Evolutionary conservation across 2,797 vertebrate species (phyloP), one percentile per base, ranked within the genome.

Genomic region (Scolopax bukidnonensis): DNA sequence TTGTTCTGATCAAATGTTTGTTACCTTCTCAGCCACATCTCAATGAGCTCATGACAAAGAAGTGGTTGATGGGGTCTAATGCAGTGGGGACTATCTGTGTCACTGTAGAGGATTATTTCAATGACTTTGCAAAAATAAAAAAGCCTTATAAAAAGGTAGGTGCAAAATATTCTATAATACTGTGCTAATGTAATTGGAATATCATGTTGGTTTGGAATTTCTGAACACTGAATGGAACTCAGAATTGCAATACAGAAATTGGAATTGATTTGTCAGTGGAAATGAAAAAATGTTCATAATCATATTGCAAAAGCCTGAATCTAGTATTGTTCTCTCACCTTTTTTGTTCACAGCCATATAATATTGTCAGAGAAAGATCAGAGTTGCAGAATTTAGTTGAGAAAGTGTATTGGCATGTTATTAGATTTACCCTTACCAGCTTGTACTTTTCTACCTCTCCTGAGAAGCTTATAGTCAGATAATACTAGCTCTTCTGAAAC

Each of bases 71-170:
- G 1, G 99, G 99, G 8, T 99, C 98, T 41, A 99, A 99, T 32
- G 99, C 99, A 5, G 99, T 99, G 51, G 99, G 99, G 95, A 99
- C 98, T 60, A 99, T 99, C 97, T 99, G 99, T 95, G 99, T 99
- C 96, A 99, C 99, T 0, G 98, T 99, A 89, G 99, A 99, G 94
- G 99, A 99, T 97, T 99, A 99, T 97, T 99, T 99, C 97, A 99
- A 99, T 50, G 99, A 99, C 97, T 99, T 99, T 95, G 98, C 99
- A 97, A 99, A 98, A 96, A 99, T 99, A 95, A 99, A 99, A 97
- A 99, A 98, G 75, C 99, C 99, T 6, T 99, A 98, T 92, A 99
- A 98, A 96, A 98, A 99, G 99, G 99, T 99, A 97, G 53, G 96
- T 90, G 67, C n/a, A 79, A 84, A 93, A 84, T 74, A 41, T 8